Evolutionary conservation across 2,797 vertebrate genomes (phyloP).

Genomic region (Lemur catta): DNA sequence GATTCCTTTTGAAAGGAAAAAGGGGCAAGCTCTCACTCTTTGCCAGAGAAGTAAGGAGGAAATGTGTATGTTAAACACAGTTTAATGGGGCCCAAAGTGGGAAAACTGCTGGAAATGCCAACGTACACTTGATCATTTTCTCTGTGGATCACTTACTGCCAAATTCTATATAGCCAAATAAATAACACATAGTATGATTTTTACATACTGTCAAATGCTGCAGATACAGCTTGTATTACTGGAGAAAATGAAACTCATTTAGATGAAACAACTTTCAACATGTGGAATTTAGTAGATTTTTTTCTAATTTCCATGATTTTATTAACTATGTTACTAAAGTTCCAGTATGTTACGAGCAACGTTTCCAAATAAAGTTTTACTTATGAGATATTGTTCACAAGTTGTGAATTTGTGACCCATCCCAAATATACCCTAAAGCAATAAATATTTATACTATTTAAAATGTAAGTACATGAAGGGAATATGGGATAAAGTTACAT

Average conservation of each 20-base stretch:
- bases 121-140: background rate
- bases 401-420: background rate
- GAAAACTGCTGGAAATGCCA: background rate
- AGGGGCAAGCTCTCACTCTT: background rate
- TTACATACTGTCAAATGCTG: background rate
- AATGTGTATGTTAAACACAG: background rate
- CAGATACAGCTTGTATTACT: background rate
- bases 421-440: background rate
- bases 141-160: background rate
- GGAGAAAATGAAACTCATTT: background rate
- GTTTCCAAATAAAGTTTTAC: background rate
- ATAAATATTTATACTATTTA: background rate
- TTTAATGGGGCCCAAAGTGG: background rate
- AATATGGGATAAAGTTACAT: background rate
- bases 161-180: background rate
- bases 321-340: background rate
- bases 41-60: background rate
- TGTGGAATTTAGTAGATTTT: background rate
- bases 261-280: background rate
- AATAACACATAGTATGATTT: background rate
- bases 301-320: background rate
- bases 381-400: background rate
- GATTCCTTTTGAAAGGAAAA: background rate
- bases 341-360: background rate
- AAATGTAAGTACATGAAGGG: background rate